phyloP scores from a whole-genome alignment of 2,888 invertebrate species.

The Pristionchus mayeri region DNA sequence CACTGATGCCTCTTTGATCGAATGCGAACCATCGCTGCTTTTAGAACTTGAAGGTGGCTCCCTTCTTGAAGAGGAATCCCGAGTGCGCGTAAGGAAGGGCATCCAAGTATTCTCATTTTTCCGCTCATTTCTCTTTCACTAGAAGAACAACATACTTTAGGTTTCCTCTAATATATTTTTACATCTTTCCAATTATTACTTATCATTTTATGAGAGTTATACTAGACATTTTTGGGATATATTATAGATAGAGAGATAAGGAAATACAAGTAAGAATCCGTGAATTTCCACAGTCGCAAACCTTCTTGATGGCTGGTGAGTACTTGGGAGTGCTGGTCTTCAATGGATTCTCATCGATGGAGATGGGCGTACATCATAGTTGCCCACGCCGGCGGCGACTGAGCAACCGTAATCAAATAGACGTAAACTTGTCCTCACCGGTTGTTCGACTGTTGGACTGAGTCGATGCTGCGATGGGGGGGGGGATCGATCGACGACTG shows the following conservation, averaged over 20 bases:
- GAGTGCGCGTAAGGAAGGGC: slow-evolving; percentile 81
- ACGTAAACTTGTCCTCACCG: background rate
- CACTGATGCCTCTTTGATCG: slow-evolving; percentile 79
- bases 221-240: no score
- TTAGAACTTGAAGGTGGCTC: slow-evolving; percentile 94
- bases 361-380: background rate
- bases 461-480: background rate
- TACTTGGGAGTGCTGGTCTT: slow-evolving; percentile 22
- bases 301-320: background rate
- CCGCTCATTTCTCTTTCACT: no score
- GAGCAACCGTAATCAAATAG: no score
- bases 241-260: no score
- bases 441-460: slow-evolving; percentile 22
- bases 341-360: slow-evolving; percentile 17
- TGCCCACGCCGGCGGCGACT: background rate
- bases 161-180: no score
- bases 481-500: background rate
- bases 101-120: no score
- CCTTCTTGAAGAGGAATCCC: slow-evolving; percentile 93
- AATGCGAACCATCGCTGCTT: slow-evolving; percentile 98
- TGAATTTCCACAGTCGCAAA: no score
- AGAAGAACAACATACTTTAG: no score
- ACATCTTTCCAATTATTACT: no score
- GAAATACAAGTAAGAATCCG: no score
- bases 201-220: no score